phyloP scores from a whole-genome alignment of 2,113 vertebrate genomes.

The Empidonax traillii region DNA sequence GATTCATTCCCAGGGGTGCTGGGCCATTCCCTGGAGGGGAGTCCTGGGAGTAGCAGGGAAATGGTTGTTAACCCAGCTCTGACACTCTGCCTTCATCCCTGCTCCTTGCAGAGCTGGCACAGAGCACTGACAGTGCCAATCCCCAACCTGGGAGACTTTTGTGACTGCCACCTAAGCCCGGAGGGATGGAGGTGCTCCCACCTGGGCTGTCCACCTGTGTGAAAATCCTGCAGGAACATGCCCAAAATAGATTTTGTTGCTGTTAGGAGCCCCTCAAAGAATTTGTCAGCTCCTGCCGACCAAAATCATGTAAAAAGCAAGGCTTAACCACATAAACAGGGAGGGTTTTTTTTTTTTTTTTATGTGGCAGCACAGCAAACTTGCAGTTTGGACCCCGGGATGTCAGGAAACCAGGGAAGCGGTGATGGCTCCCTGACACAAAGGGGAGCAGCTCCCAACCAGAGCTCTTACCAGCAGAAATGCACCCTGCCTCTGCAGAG shows the following conservation, averaged over 20 bases:
- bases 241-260: neutral
- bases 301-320: neutral
- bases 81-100: neutral
- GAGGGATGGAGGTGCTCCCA: neutral
- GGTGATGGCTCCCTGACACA: fast-evolving
- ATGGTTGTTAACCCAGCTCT: neutral
- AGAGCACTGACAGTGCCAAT: neutral
- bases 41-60: neutral
- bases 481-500: neutral
- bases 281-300: neutral
- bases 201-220: fast-evolving
- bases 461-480: neutral
- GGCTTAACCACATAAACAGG: neutral
- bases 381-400: neutral
- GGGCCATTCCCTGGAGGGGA: no score
- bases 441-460: neutral
- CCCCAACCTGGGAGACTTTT: neutral
- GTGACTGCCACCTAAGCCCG: neutral
- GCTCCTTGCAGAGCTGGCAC: neutral
- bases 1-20: neutral
- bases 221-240: neutral
- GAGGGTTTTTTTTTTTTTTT: neutral
- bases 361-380: neutral
- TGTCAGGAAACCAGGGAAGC: neutral
- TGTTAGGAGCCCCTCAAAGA: neutral